Evolutionary conservation across 2,888 invertebrate genomes (phyloP).

Genomic region (Chrysolina haemoptera): DNA sequence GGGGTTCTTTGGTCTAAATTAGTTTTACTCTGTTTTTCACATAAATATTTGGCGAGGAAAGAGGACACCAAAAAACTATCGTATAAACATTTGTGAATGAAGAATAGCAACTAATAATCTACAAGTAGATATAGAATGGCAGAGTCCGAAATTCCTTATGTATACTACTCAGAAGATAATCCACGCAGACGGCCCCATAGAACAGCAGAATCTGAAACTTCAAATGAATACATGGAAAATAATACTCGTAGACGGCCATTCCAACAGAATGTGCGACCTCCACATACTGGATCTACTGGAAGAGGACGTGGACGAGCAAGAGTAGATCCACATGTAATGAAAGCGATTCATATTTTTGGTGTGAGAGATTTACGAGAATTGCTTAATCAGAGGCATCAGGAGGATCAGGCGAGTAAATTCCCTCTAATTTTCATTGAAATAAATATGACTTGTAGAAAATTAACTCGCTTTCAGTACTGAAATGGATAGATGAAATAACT

Average conservation of each 20-base stretch:
- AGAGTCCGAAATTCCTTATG: slow-evolving; percentile 22
- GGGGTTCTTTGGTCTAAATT: no score
- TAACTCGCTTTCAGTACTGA: no score
- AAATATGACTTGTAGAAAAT: no score
- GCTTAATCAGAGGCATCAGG: slow-evolving; percentile 55
- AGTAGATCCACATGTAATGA: slow-evolving; percentile 47
- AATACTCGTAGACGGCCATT: slow-evolving; percentile 16
- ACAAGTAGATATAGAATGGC: slow-evolving; percentile 26
- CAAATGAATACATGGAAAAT: slow-evolving; percentile 10
- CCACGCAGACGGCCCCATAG: slow-evolving; percentile 17
- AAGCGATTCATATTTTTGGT: slow-evolving; percentile 54
- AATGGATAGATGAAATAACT: no score
- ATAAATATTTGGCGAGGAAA: no score
- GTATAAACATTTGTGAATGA: background rate
- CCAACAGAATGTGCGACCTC: slow-evolving; percentile 29
- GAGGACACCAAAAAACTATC: no score
- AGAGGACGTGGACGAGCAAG: slow-evolving; percentile 44
- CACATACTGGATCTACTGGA: slow-evolving; percentile 26
- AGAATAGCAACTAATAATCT: background rate
- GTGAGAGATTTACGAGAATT: slow-evolving; percentile 57
- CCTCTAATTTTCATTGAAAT: background rate
- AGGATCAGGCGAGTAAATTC: slow-evolving; percentile 41
- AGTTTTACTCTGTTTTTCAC: no score
- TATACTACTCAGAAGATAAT: slow-evolving; percentile 1
- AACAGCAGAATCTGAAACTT: slow-evolving; percentile 33